A percentile compares a stretch with the other conserved stretches of the same genome.
Conservation (phyloP, 2,113 vertebrate genomes). For the Indicator indicator region DNA sequence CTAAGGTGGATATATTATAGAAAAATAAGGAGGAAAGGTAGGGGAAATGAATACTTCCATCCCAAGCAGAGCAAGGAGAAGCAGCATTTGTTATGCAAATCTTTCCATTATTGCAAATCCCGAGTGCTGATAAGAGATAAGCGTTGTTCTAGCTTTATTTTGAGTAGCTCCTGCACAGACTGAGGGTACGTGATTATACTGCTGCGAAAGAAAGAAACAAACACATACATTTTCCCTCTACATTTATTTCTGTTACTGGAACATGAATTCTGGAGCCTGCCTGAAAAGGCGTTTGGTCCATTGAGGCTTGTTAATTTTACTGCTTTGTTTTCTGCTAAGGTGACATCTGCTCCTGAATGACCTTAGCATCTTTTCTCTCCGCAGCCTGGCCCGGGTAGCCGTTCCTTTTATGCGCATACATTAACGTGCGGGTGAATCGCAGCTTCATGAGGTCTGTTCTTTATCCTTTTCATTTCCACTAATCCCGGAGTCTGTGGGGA, state of each 20-base stretch:
- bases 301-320: conserved; percentile 71
- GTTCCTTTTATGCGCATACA: conserved; percentile 70
- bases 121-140: conserved; percentile 74
- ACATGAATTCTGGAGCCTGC: conserved; percentile 52
- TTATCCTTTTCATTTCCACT: conserved; percentile 62
- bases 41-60: conserved; percentile 72
- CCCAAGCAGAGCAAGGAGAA: conserved; percentile 55
- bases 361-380: conserved; percentile 66
- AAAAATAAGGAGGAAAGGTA: not conserved
- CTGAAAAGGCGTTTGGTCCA: conserved; percentile 70
- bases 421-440: conserved; percentile 59
- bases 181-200: conserved; percentile 1
- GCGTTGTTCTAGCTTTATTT: conserved; percentile 66
- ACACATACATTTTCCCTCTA: conserved; percentile 16
- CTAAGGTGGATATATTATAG: not conserved
- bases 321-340: conserved; percentile 71
- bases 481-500: conserved; percentile 44
- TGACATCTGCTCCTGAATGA: conserved; percentile 77
- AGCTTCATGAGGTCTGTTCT: conserved; percentile 65
- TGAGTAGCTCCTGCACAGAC: conserved; percentile 52
- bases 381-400: conserved; percentile 62
- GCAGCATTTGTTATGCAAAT: conserved; percentile 76
- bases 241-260: conserved; percentile 60
- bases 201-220: conserved; percentile 38
- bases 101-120: conserved; percentile 72